Evolutionary conservation across 2,888 invertebrate species (phyloP), one percentile per base, ranked within the genome.

Genomic region (Phytoseiulus persimilis): DNA sequence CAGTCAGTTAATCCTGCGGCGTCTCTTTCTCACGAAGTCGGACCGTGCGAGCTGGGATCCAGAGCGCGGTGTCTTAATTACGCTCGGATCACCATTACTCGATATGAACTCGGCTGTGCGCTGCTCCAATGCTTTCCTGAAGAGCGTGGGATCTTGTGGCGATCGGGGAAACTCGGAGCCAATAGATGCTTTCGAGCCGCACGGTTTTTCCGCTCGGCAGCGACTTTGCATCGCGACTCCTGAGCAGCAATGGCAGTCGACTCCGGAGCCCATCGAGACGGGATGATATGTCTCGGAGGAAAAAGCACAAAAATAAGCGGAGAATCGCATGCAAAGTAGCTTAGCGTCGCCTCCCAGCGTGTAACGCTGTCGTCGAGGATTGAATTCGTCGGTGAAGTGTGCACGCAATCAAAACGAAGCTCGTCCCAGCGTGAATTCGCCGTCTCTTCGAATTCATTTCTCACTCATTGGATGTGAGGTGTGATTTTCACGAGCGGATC

Each of bases 401-500:
- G 65, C 14, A 18, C 65, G 65, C 65, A 65, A 65, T 65, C 65
- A 65, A 65, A 65, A 65, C 65, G 65, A 65, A 65, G 65, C 65
- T 65, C 65, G 18, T 65, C 65, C 18, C 65, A 65, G 65, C 65
- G 18, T 65, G 65, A 65, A 23, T 6, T 65, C 65, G 65, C 28
- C 65, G 65, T 65, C 65, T 65, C 65, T 65, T 28, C 18, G 65
- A 65, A 65, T 65, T 23, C 65, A 65, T 65, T 23, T 65, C 18
- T 28, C 28, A 65, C 65, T 28, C 23, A 28, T 65, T 23, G 23
- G 9, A 65, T 65, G 65, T 28, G 65, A 65, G 65, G 65, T 65
- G 65, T 65, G 65, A 65, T 65, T 65, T 65, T 65, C 65, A 65
- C 65, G 65, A 65, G 65, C 65, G 65, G 65, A 65, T 65, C 65